Base-by-base conservation (phyloP, 2,888 invertebrate species). In the Platynereis dumerilii region DNA sequence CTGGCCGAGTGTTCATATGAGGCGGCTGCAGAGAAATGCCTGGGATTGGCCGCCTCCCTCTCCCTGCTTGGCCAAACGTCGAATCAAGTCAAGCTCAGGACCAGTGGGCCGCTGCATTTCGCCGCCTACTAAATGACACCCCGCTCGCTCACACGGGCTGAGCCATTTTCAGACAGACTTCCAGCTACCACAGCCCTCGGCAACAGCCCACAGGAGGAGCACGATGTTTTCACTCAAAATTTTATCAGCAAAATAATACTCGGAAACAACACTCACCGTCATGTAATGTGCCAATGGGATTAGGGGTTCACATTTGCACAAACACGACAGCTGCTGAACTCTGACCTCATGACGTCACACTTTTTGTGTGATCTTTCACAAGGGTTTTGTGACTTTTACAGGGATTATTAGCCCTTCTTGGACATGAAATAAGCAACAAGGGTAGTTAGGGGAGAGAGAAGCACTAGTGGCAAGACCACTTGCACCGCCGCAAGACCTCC, bases 241-340 rank as follows among this genome's bases (percentile, higher is more conserved):
- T 85, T 85, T 85, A 85, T 85, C 85, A 84, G 83, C 83, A 82
- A 85, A 85, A 85, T 84, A 85, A 84, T 85, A 84, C 84, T 85
- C 83, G 79, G 83, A 84, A 84, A 84, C 12, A 7, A 85, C 85
- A 86, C 86, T 86, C 85, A 86, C 86, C 85, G 84, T 84, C 85
- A 84, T 84, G 84, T 82, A 81, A 81, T 80, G 80, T 81, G 80
- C 83, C 80, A 81, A 78, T 78, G 78, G 74, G 74, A 76, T 75
- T 77, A 78, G 83, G 83, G 83, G 82, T 77, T 79, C 78, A 74
- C 81, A 80, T 75, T 75, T 76, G 72, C 70, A 69, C 71, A 67
- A 72, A 63, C 80, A 83, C 68, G 82, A 80, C 74, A 74, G 64
- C 70, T 74, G 74, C 76, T 80, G 75, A 81, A 78, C 81, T 81